Conservation (phyloP, 1,140 invertebrate species). For the Babylonia areolata region DNA sequence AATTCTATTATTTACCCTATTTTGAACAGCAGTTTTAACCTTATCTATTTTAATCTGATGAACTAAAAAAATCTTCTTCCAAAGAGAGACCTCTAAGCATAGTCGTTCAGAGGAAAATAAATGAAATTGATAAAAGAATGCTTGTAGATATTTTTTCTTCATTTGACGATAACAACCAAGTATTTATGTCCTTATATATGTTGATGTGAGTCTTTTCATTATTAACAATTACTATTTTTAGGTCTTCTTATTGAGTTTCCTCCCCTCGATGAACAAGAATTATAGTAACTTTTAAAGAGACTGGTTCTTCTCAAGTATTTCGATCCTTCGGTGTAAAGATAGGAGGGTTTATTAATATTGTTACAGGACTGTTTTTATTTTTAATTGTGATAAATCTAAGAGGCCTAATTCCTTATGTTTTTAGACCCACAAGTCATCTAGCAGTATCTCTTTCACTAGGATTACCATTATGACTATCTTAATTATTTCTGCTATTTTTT, state of each 20-base stretch:
- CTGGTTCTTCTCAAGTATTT: neutral
- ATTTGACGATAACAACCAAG: conserved; percentile 13
- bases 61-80: neutral
- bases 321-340: conserved; percentile 12
- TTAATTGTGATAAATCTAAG: neutral
- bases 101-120: neutral
- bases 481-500: neutral
- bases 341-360: neutral
- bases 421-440: conserved; percentile 2
- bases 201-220: neutral
- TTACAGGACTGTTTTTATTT: conserved; percentile 13
- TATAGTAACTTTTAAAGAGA: neutral
- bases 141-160: conserved; percentile 28
- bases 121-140: conserved; percentile 26
- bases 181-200: conserved; percentile 9
- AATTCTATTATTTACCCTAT: conserved; percentile 68
- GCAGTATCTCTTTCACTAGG: neutral
- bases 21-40: conserved; percentile 67
- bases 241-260: neutral
- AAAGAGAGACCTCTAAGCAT: neutral
- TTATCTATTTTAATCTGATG: neutral
- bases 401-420: conserved; percentile 7
- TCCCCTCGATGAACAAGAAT: neutral
- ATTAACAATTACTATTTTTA: neutral
- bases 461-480: neutral